phyloP scores from a whole-genome alignment of 2,888 invertebrate species.

The Drosophila conformis region DNA sequence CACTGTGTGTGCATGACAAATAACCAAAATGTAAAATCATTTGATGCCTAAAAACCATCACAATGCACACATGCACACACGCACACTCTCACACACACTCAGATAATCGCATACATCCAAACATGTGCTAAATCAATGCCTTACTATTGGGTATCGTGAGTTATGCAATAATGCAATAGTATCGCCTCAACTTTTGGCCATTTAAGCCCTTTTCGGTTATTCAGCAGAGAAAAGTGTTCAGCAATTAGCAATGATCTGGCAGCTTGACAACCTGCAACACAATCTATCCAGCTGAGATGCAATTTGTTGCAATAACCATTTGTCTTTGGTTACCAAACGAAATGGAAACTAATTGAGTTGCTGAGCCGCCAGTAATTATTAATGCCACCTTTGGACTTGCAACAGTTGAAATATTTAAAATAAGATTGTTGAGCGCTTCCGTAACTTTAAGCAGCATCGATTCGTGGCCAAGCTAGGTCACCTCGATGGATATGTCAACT shows the following conservation, averaged over 20 bases:
- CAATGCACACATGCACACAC: conserved; percentile 23
- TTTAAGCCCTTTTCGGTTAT: conserved; percentile 33
- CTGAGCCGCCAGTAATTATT: conserved; percentile 8
- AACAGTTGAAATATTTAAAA: neutral
- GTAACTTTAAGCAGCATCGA: neutral
- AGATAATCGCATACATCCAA: conserved; percentile 4
- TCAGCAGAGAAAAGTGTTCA: conserved; percentile 55
- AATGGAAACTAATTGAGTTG: conserved; percentile 60
- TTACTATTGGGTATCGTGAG: conserved; percentile 32
- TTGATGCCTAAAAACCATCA: conserved; percentile 69
- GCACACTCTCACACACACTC: conserved; percentile 6
- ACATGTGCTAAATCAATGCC: conserved; percentile 60
- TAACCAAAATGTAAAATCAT: conserved; percentile 75
- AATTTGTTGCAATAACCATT: conserved; percentile 24
- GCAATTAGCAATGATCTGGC: conserved; percentile 67
- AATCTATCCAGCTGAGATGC: neutral
- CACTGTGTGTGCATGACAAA: conserved; percentile 67
- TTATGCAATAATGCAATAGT: conserved; percentile 11
- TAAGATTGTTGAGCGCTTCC: neutral
- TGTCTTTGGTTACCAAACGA: conserved; percentile 19
- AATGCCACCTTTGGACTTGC: conserved; percentile 18
- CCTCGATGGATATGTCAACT: neutral
- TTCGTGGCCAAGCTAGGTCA: neutral
- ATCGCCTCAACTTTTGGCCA: conserved; percentile 12
- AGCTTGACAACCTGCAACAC: conserved; percentile 19